Evolutionary conservation across 2,113 vertebrate species (phyloP).

Genomic region (Hippocampus zosterae): DNA sequence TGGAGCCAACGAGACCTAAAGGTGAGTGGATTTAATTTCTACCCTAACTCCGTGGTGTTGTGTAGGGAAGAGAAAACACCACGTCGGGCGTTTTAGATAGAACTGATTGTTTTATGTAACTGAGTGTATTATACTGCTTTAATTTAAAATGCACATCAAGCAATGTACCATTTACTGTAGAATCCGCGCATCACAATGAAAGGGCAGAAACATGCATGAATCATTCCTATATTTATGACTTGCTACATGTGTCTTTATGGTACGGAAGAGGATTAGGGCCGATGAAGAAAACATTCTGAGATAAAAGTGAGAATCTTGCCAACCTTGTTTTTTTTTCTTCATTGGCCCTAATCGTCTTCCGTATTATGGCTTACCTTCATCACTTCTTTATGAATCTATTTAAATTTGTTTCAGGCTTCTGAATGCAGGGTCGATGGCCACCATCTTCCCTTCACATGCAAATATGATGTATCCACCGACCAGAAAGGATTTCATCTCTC

Average conservation of each 20-base stretch:
- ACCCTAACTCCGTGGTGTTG: neutral
- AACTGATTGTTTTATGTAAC: neutral
- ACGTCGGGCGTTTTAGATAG: neutral
- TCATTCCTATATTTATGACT: too few species aligned
- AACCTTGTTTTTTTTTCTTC: too few species aligned
- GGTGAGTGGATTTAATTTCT: neutral
- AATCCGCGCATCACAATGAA: neutral
- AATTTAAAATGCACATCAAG: neutral
- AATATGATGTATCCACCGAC: constrained; percentile 77
- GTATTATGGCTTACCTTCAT: neutral
- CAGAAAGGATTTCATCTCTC: constrained; percentile 85
- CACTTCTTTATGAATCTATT: neutral
- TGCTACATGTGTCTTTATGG: neutral
- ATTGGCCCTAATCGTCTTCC: too few species aligned
- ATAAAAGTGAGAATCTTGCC: too few species aligned
- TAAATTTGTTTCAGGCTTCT: neutral
- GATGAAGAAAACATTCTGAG: too few species aligned
- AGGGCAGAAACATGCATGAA: neutral
- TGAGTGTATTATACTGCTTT: neutral
- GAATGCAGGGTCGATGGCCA: constrained; percentile 42
- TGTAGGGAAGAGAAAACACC: neutral
- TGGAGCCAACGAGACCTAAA: neutral
- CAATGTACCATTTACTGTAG: neutral
- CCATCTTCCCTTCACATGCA: neutral
- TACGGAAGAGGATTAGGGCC: too few species aligned